These are phyloP conservation scores for Sorex maritimensis DNA, from an alignment of 2,797 vertebrate species.

Conservation along the genomic window DNA sequence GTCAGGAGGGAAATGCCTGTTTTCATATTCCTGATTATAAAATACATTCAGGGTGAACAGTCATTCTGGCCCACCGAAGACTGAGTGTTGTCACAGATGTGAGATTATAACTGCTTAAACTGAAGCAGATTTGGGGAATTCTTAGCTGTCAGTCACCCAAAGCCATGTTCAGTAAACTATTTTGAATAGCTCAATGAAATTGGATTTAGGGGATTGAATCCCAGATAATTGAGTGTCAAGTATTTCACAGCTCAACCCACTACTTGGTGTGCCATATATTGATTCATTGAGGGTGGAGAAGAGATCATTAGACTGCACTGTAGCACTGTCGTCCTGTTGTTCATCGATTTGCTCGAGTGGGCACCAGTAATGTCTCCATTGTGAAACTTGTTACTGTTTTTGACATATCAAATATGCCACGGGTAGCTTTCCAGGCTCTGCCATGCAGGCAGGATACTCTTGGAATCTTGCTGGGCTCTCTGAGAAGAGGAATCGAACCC, in stretches of 20 bases:
- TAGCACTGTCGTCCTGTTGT: too few species aligned
- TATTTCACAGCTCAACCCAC: background rate
- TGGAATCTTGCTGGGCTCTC: too few species aligned
- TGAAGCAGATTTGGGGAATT: background rate
- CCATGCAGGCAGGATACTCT: too few species aligned
- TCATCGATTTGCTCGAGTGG: too few species aligned
- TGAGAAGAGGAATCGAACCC: too few species aligned
- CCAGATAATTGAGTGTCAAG: background rate
- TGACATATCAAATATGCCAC: too few species aligned
- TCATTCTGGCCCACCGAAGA: background rate
- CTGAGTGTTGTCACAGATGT: background rate
- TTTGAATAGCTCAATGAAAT: background rate
- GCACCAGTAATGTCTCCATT: too few species aligned
- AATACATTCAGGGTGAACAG: too few species aligned
- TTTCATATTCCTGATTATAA: background rate
- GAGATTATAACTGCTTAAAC: background rate
- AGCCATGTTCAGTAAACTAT: background rate
- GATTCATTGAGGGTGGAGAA: background rate
- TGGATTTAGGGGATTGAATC: background rate
- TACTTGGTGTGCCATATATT: background rate
- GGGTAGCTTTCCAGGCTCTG: too few species aligned
- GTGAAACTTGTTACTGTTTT: too few species aligned
- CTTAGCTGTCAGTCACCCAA: fast-evolving
- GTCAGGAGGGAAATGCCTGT: background rate
- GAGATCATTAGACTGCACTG: too few species aligned